Evolutionary conservation across 2,888 invertebrate species (phyloP).

Genomic region (Pandemis corylana): DNA sequence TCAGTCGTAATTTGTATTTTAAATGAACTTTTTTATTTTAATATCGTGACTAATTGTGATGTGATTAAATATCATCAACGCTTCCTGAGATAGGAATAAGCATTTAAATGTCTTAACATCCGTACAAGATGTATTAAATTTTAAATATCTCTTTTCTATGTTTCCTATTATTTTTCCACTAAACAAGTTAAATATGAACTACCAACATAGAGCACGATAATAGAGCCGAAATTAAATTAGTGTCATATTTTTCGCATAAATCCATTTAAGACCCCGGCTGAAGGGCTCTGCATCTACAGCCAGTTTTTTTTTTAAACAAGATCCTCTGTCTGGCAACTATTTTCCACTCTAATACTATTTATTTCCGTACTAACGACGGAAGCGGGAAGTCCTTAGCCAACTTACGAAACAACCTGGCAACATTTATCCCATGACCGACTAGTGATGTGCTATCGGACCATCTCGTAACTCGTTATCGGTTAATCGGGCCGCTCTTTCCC

Average conservation of each 20-base stretch:
- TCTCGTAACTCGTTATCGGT: slow-evolving; percentile 24
- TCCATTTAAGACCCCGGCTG: too few species aligned
- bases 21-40: not conserved
- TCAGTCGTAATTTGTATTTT: not conserved
- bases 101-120: not conserved
- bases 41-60: not conserved
- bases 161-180: too few species aligned
- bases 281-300: too few species aligned
- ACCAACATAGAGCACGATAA: not conserved
- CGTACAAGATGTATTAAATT: not conserved
- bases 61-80: not conserved
- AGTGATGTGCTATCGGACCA: slow-evolving; percentile 51
- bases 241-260: too few species aligned
- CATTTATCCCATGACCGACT: slow-evolving; percentile 49
- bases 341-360: too few species aligned
- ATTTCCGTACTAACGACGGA: not conserved
- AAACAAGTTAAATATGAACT: not conserved
- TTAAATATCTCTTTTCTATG: not conserved
- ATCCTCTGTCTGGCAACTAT: too few species aligned
- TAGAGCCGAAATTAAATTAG: too few species aligned
- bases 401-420: slow-evolving; percentile 10
- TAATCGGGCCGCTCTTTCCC: slow-evolving; percentile 11
- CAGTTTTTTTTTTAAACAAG: too few species aligned
- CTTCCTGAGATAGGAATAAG: not conserved
- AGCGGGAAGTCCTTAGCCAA: not conserved